Base-by-base conservation (phyloP, 2,797 vertebrate species). In the Sphenodon punctatus region DNA sequence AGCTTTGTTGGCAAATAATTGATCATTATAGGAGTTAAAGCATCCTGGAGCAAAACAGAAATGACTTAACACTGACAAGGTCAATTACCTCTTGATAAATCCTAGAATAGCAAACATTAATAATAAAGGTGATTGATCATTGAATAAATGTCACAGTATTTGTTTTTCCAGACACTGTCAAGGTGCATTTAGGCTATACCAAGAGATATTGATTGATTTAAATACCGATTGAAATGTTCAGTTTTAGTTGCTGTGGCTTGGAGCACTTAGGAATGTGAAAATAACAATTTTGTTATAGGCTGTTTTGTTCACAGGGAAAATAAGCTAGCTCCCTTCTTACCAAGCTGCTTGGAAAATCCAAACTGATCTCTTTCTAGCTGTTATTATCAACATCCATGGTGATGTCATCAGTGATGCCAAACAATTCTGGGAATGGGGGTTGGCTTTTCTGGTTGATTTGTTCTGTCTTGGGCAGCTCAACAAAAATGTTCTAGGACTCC, bases 1-100 rank as follows among this genome's bases (percentile, higher is more conserved):
- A 64, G 27, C 19, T 82, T 78, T 46, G 20, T 51, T 39, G 39
- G 51, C 39, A 66, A 67, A 90, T 78, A 70, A 74, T 30, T 70
- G 80, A 90, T 85, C 75, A 66, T 55, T 8, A 53, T 25, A 87
- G 5, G 11, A 71, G 46, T 63, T 16, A 2, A n/a, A 69, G 74
- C 51, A 75, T 45, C 63, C 34, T 48, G 42, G 41, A 66, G 86
- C 30, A 82, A 87, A 76, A 64, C 0, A 76, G 27, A 58, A 88
- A 59, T 39, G 73, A 68, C 56, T 74, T 63, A 25, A 53, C 27
- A 27, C 4, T 77, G 82, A 77, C 65, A 86, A 86, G 72, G 85
- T 86, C 61, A 78, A 88, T 82, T 77, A 45, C 76, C 41, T 78
- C 88, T 73, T 76, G 64, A 80, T 73, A 67, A 84, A 80, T 80